phyloP scores from a whole-genome alignment of 1,140 invertebrate species.

The Odontomachus brunneus region DNA sequence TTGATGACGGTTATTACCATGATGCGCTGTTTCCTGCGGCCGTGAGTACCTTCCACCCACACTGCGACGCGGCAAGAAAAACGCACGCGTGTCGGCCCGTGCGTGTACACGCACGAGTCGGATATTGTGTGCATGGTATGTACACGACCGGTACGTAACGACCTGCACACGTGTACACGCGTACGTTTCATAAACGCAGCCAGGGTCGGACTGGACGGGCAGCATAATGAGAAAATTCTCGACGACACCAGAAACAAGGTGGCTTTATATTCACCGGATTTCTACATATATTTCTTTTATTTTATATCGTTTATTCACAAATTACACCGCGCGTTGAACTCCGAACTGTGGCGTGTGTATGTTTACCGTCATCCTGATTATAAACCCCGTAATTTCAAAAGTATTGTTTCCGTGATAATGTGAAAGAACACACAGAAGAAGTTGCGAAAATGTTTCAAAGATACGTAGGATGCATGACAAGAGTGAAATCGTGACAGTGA shows the following conservation, averaged over 20 bases:
- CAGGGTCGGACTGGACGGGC: slow-evolving; percentile 45
- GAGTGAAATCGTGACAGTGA: background rate
- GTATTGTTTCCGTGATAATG: background rate
- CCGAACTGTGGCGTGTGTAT: background rate
- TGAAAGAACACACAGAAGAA: background rate
- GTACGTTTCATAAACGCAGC: slow-evolving; percentile 57
- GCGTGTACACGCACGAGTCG: slow-evolving; percentile 34
- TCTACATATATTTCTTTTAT: background rate
- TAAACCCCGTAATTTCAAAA: background rate
- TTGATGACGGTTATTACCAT: slow-evolving; percentile 85
- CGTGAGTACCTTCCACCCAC: slow-evolving; percentile 81
- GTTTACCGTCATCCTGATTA: too few relatives aligned
- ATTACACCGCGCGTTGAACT: background rate
- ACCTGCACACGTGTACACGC: slow-evolving; percentile 32
- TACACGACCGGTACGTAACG: slow-evolving; percentile 14
- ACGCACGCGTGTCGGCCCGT: slow-evolving; percentile 47
- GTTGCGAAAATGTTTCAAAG: background rate
- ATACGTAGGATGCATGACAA: background rate
- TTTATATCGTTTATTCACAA: background rate
- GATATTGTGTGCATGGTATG: slow-evolving; percentile 20
- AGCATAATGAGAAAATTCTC: slow-evolving; percentile 43
- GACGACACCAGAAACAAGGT: slow-evolving; percentile 15
- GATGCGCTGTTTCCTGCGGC: slow-evolving; percentile 85
- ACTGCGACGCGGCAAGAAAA: slow-evolving; percentile 65
- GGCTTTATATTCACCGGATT: background rate